These are phyloP conservation scores for Drosophila orena DNA, from an alignment of 1,140 invertebrate species.

Conservation along the genomic window DNA sequence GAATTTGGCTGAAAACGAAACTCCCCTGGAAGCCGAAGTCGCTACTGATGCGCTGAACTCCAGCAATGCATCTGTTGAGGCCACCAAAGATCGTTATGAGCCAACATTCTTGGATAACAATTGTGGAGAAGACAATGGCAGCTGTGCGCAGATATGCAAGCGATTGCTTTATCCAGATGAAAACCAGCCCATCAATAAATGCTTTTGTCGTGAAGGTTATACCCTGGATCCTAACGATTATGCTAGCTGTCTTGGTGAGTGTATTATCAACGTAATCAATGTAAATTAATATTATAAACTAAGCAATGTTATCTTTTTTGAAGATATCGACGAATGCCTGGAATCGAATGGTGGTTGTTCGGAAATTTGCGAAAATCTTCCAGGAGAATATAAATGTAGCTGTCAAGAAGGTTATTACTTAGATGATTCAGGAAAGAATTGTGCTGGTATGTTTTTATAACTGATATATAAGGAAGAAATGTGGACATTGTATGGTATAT, in stretches of 20 bases:
- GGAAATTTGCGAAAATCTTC: constrained; percentile 89
- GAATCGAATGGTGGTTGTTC: constrained; percentile 88
- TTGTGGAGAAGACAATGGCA: constrained; percentile 72
- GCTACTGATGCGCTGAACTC: constrained; percentile 8
- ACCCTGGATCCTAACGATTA: constrained; percentile 72
- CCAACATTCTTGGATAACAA: constrained; percentile 64
- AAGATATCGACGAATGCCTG: constrained; percentile 92
- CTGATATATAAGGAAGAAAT: background rate
- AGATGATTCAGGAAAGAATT: constrained; percentile 60
- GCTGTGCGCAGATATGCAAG: constrained; percentile 82
- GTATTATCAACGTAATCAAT: fast-evolving
- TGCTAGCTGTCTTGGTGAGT: constrained; percentile 67
- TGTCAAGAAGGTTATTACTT: constrained; percentile 87
- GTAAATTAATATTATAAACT: too few species aligned
- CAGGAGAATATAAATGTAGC: constrained; percentile 89
- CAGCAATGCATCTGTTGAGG: constrained; percentile 34
- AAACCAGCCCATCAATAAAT: constrained; percentile 68
- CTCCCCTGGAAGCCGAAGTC: background rate
- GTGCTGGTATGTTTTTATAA: constrained; percentile 73
- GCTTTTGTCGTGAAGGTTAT: constrained; percentile 75
- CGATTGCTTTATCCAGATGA: constrained; percentile 73
- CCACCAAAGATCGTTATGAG: constrained; percentile 66
- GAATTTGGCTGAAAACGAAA: background rate
- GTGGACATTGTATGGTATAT: background rate
- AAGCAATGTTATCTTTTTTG: background rate